Evolutionary conservation across 2,113 vertebrate genomes (phyloP), one percentile per base, ranked within the genome.

Genomic region (Platanista minor): DNA sequence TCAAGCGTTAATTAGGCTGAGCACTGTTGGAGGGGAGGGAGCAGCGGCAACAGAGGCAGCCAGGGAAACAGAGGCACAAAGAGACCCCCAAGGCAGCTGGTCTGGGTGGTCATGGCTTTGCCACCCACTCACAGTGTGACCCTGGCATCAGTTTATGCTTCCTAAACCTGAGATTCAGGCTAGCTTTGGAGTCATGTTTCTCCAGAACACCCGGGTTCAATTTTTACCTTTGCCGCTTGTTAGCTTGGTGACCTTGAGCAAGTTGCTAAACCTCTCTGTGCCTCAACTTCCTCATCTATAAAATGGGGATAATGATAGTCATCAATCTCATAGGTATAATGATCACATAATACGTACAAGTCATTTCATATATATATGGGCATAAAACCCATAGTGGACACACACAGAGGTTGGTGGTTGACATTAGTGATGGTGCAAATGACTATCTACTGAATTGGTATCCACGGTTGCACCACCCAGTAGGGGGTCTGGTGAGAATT

Each of bases 311-410:
- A 3, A 20, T 2, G 17, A 52, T 0, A 31, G 82, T 6, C 72
- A 2, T 36, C 7, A 0, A 1, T 39, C 39, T 14, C 7, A 5
- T 0, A 23, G 77, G 80, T 18, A 0, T 54, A 2, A 39, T 0
- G 46, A 87, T 23, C 5, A 0, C 39, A 0, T 12, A 39, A 61
- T 7, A 4, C 4, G 8, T 17, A 18, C 1, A 3, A 14, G 36
- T 52, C 43, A 1, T 15, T 72, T 46, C 13, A 7, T 5, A 3
- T 5, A 9, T 1, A 0, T 2, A 0, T 4, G 33, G 49, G 14
- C 12, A 4, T 2, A 29, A 62, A 39, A 14, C 43, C n/a, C 46
- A 5, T 1, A 1, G 29, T 1, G 17, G 12, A n/a, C 62, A 72
- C 67, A 52, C 33, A 4, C 13, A 0, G 4, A 3, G 10, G 21